Conservation (phyloP, 2,113 vertebrate species). For the Aegotheles bennettii region DNA sequence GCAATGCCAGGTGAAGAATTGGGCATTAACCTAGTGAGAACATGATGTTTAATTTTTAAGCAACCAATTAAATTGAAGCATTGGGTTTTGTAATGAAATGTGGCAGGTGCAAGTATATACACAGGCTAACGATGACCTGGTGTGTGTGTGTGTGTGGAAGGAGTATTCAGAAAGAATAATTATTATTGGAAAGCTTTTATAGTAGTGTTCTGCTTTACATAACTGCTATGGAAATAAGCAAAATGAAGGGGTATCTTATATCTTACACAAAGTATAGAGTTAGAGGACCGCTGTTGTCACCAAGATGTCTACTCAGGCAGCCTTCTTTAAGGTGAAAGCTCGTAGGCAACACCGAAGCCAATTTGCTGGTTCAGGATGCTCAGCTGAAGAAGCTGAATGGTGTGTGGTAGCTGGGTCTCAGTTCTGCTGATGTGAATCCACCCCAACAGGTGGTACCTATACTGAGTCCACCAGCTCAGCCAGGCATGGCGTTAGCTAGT, state of each 20-base stretch:
- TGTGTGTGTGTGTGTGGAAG: neutral
- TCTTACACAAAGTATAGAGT: too few relatives aligned
- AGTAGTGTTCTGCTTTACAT: neutral
- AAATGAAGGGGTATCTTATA: neutral
- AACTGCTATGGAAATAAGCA: neutral
- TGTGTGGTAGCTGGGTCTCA: neutral
- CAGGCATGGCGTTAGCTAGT: accelerated
- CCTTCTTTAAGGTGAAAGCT: neutral
- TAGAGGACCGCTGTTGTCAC: neutral
- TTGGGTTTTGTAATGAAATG: neutral
- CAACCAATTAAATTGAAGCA: neutral
- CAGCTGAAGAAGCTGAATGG: neutral
- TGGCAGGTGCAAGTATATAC: neutral
- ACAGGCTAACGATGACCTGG: neutral
- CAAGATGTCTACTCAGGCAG: neutral
- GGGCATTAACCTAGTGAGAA: neutral
- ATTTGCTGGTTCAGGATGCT: neutral
- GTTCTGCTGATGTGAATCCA: neutral
- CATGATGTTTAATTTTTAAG: neutral
- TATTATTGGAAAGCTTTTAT: neutral
- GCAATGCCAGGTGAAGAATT: neutral
- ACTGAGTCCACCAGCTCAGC: neutral
- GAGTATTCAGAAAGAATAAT: neutral
- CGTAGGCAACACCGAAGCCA: accelerated
- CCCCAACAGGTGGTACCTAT: accelerated